Percentiles rank a stretch among this genome's conserved stretches.
These are phyloP conservation scores for Choreutis nemorana DNA, from an alignment of 2,888 invertebrate genomes.

Conservation along the genomic window DNA sequence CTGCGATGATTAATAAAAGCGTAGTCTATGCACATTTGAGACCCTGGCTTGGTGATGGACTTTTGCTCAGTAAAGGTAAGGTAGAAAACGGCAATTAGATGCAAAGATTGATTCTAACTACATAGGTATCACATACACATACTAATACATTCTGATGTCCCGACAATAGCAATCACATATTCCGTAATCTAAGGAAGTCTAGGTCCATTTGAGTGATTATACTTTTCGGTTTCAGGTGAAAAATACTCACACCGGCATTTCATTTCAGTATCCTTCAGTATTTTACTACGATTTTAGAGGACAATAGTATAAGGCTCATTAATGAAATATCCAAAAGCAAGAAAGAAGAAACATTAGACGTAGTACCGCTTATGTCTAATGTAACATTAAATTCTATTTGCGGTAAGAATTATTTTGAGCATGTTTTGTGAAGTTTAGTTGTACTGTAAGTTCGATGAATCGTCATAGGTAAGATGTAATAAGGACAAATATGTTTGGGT, in stretches of 20 bases:
- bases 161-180: too few species aligned
- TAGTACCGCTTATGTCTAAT: slow-evolving; percentile 66
- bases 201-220: too few species aligned
- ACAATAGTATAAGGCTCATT: slow-evolving; percentile 38
- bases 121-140: too few species aligned
- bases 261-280: slow-evolving; percentile 68
- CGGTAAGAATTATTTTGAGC: slow-evolving; percentile 46
- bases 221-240: slow-evolving; percentile 51
- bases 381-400: slow-evolving; percentile 70
- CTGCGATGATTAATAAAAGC: too few species aligned
- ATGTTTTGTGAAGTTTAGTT: too few species aligned
- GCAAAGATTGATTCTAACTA: too few species aligned
- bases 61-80: slow-evolving; percentile 46
- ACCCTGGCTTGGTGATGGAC: slow-evolving; percentile 58
- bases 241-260: slow-evolving; percentile 71
- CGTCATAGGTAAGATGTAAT: too few species aligned
- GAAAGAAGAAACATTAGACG: slow-evolving; percentile 25
- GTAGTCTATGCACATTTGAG: slow-evolving; percentile 41
- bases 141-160: too few species aligned
- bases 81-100: too few species aligned
- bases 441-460: too few species aligned
- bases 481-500: too few species aligned
- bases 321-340: slow-evolving; percentile 19
- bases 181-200: too few species aligned
- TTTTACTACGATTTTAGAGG: slow-evolving; percentile 34